Evolutionary conservation across 2,888 invertebrate species (phyloP).

Genomic region (Himalopsyche tibetana): DNA sequence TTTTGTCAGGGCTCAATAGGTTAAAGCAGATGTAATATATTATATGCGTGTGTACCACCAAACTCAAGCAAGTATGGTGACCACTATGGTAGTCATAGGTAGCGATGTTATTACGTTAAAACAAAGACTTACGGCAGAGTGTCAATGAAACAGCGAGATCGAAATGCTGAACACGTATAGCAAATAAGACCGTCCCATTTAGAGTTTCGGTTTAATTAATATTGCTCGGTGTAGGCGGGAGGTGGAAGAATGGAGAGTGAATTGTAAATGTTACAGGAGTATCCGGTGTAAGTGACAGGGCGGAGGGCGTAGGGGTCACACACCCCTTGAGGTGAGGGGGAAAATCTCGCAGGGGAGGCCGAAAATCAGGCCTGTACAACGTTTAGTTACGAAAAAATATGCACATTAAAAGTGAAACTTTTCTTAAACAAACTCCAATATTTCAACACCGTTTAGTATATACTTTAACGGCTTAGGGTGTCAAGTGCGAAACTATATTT

Average conservation of each 20-base stretch:
- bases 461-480: too few species aligned
- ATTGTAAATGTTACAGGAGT: constrained; percentile 50
- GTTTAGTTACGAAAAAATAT: too few species aligned
- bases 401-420: too few species aligned
- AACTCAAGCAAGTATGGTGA: neutral
- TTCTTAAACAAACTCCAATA: too few species aligned
- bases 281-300: constrained; percentile 57
- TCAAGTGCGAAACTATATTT: too few species aligned
- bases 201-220: constrained; percentile 64
- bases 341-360: constrained; percentile 17
- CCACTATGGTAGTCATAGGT: neutral
- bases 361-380: neutral
- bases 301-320: constrained; percentile 39
- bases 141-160: constrained; percentile 62
- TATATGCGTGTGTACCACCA: neutral
- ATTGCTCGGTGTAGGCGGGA: constrained; percentile 48
- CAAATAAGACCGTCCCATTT: constrained; percentile 65
- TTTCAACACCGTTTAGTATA: too few species aligned
- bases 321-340: constrained; percentile 27
- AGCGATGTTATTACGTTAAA: constrained; percentile 14
- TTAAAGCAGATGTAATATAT: too few species aligned
- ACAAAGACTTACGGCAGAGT: constrained; percentile 44
- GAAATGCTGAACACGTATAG: constrained; percentile 63
- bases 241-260: constrained; percentile 37
- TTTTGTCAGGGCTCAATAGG: too few species aligned